These are phyloP conservation scores for Thryonomys swinderianus DNA, from an alignment of 2,113 vertebrate species.

Conservation along the genomic window DNA sequence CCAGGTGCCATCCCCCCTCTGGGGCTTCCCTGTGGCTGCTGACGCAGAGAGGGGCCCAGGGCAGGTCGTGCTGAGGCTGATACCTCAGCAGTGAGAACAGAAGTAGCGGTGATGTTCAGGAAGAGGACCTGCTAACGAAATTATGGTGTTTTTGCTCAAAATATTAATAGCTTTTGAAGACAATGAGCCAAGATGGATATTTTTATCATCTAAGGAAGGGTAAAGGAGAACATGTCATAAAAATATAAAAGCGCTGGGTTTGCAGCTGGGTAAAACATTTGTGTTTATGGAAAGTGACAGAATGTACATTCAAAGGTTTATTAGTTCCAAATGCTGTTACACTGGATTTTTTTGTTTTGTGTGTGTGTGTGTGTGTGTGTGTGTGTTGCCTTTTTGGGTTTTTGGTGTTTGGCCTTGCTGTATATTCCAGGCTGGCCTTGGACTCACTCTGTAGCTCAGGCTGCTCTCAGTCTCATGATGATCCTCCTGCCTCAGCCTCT, in stretches of 20 bases:
- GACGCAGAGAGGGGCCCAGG: no score
- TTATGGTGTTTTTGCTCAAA: background rate
- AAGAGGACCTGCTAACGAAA: background rate
- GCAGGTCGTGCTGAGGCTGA: fast-evolving
- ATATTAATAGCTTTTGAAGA: background rate
- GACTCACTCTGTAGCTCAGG: background rate
- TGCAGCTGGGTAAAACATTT: background rate
- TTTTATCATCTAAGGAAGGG: background rate
- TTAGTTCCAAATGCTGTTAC: background rate
- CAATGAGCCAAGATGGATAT: background rate
- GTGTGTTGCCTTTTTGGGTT: background rate
- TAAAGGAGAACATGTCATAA: background rate
- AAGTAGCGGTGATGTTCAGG: background rate
- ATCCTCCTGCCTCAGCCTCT: background rate
- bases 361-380: background rate
- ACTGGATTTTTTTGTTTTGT: background rate
- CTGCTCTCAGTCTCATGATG: background rate
- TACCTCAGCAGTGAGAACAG: background rate
- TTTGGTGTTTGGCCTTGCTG: background rate
- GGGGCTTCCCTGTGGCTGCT: background rate
- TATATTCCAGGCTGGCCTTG: background rate
- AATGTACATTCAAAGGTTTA: background rate
- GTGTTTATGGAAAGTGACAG: background rate
- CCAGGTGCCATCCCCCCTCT: background rate
- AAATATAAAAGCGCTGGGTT: conserved; percentile 22